Base-by-base conservation (phyloP, 1,140 invertebrate species). In the Drosophila prosaltans region DNA sequence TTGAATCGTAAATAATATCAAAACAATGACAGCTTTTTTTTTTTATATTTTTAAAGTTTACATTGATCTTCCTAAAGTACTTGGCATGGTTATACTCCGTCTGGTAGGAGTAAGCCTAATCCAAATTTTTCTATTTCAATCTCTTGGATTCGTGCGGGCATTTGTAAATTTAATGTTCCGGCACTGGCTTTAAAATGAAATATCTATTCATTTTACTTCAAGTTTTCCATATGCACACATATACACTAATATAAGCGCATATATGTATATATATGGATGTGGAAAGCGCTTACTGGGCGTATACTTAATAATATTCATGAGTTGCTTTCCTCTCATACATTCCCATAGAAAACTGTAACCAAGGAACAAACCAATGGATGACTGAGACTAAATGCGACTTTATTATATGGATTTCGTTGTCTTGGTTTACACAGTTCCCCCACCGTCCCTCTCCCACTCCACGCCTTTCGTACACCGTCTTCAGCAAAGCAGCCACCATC, bases 241-340 rank as follows among this genome's bases (percentile, higher is more conserved):
- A 24, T 2, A 24, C n/a, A 26, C 3, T 26, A 21, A 51, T 4
- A 36, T 6, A 36, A 36, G 0, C 6, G 6, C 32, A 36, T 36
- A 6, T 36, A 36, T 7, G 6, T 36, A 36, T 7, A 36, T 7
- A 36, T 36, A 7, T 30, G 4, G 2, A 30, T 36, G 3, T 6
- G 6, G 1, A 36, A 7, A 26, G 58, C 45, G 40, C 36, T 16
- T 55, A 76, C 72, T 28, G 39, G 71, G 62, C 70, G 81, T 80
- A 84, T 84, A 51, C 70, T 74, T 72, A 84, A 84, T 80, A 75
- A 82, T 81, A 81, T 80, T 74, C 78, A 80, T 80, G 72, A 75
- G 65, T 67, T 1, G 41, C 41, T n/a, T n/a, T 36, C 32, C 32
- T 36, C 2, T 36, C 32, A 36, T 36, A 36, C 32, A 36, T 36